These are phyloP conservation scores for Phrynocephalus vlangalii DNA, from an alignment of 2,797 vertebrate genomes.

Conservation along the genomic window DNA sequence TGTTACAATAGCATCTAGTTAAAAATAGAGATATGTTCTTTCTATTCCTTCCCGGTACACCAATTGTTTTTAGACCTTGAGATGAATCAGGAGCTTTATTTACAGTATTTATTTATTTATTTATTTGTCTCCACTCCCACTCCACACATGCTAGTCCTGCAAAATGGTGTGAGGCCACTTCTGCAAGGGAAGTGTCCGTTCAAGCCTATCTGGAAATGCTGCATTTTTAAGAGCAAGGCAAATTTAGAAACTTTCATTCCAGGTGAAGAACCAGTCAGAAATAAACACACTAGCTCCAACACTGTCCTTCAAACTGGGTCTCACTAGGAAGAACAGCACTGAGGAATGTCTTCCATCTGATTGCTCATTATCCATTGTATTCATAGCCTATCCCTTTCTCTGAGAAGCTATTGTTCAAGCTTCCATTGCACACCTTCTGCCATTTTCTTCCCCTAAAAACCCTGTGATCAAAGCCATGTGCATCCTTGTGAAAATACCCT, in stretches of 20 bases:
- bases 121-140: too few species aligned
- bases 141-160: constrained; percentile 53
- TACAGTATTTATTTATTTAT: neutral
- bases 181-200: constrained; percentile 60
- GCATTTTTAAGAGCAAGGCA: constrained; percentile 68
- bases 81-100: neutral
- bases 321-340: constrained; percentile 30
- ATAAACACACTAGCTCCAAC: constrained; percentile 40
- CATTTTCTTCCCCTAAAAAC: neutral
- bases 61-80: constrained; percentile 10
- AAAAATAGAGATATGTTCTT: constrained; percentile 21
- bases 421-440: neutral
- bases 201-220: constrained; percentile 72
- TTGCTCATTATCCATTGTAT: neutral
- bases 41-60: neutral
- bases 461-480: neutral
- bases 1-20: constrained; percentile 16
- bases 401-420: neutral
- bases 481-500: too few species aligned
- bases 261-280: constrained; percentile 58
- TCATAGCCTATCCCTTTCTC: neutral
- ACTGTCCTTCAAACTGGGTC: constrained; percentile 54
- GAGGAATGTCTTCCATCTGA: neutral
- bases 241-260: constrained; percentile 73
- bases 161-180: constrained; percentile 66